Evolutionary conservation across 1,140 invertebrate species (phyloP), one percentile per base, ranked within the genome.

Genomic region (Cotesia vestalis): DNA sequence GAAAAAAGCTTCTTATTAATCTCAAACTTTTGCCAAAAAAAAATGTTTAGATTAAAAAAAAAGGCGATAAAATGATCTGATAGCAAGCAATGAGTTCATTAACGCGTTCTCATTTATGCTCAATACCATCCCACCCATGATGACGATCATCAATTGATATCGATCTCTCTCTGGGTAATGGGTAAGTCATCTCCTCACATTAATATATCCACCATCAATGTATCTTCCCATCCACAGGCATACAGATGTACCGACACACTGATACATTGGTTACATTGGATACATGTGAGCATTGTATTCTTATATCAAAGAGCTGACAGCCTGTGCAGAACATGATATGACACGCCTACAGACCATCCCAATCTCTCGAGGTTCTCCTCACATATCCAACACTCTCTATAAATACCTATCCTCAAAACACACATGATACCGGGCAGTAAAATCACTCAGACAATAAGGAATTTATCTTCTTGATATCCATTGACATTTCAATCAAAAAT

Each of bases 401-500:
- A 35, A 35, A 62, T 34, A 35, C 60, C 6, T 27, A 2, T 8
- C 5, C 4, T 1, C 35, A 62, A 9, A 46, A 6, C 62, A 38
- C 40, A 64, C 17, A 64, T 40, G 14, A 55, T 11, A 55, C 35
- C 1, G 9, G 4, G 8, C 17, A 46, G 11, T 46, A 46, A 46
- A 46, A 46, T 46, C 11, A 46, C 40, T 11, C 40, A 46, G 5
- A 67, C 46, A 67, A 67, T 53, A 20, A 27, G 27, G 17, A 55
- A 62, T 62, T 27, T 62, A 35, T 62, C 12, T 34, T 8, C 9
- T 8, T 51, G 62, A 64, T 9, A 5, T 6, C 12, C 20, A 67
- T 55, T 67, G 66, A 67, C 40, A 20, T n/a, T 67, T 67, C 66
- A 67, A 67, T 67, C 66, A 67, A 67, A 67, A 20, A 52, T n/a